Base-by-base conservation (phyloP, 1,140 invertebrate species). In the Spodoptera frugiperda region DNA sequence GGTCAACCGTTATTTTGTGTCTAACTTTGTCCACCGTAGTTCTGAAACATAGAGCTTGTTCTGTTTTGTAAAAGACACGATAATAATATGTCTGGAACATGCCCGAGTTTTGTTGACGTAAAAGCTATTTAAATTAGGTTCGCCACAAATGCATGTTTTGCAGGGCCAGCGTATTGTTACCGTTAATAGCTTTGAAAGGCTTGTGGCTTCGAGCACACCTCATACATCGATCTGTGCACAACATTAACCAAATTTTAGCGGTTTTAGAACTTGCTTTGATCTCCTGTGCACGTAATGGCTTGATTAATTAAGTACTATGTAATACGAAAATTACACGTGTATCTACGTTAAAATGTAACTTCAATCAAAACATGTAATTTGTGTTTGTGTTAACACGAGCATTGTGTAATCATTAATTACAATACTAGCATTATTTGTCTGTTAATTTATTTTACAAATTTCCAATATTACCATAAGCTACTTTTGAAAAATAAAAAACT, bases 1-100 rank as follows among this genome's bases (percentile, higher is more conserved):
- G 71, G 4, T 46, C 19, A 14, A 10, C 49, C 71, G 15, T 44
- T 75, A 78, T 78, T 78, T 61, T 75, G 63, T 75, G 19, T 63
- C 48, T 46, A 78, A 75, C 53, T 78, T 78, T 53, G 72, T 54
- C 55, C 51, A 70, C 51, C 17, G 44, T 63, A 78, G 71, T 73
- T 78, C 57, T 57, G 59, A 67, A 39, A 49, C 49, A 61, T 21
- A 25, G 59, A 46, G 73, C 48, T 75, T 44, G 33, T 51, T 74
- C 17, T 53, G 49, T 15, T 75, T 75, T 73, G 39, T 73, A 59
- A 73, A 68, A 73, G 55, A 73, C 48, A 49, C 54, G 19, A 73
- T 73, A 59, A 73, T 73, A 49, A 59, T 39, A 19, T 55, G 17
- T 48, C 39, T 48, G 39, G 19, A 17, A 65, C 33, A 67, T 54